These are phyloP conservation scores for Atethmia centrago DNA, from an alignment of 2,888 invertebrate species.

Conservation along the genomic window DNA sequence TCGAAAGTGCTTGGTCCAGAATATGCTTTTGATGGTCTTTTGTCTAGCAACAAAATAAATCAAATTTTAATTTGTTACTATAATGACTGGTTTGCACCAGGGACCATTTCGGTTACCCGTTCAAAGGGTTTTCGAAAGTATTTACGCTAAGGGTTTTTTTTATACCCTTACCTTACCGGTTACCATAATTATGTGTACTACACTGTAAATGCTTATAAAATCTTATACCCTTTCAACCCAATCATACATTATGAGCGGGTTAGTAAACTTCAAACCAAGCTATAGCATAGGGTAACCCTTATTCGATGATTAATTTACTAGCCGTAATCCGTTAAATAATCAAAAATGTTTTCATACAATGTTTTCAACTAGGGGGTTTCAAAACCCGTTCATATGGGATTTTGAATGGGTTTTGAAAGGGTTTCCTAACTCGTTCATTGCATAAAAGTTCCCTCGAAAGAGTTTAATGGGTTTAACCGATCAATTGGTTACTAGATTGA, in stretches of 20 bases:
- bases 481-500: background rate
- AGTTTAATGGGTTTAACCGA: too few species aligned
- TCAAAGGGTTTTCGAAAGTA: background rate
- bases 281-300: background rate
- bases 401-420: background rate
- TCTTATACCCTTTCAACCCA: background rate
- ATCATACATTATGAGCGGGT: background rate
- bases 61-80: slow-evolving; percentile 32
- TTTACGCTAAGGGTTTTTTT: background rate
- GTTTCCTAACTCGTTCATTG: background rate
- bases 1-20: slow-evolving; percentile 1
- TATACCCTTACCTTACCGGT: too few species aligned
- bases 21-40: background rate
- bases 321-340: too few species aligned
- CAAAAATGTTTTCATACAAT: too few species aligned
- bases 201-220: background rate
- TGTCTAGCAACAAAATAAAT: background rate
- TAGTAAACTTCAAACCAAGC: background rate
- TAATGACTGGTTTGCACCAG: slow-evolving; percentile 11
- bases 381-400: too few species aligned
- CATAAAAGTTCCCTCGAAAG: background rate
- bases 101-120: background rate
- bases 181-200: background rate
- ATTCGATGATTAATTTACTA: background rate
- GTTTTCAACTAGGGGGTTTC: too few species aligned